Evolutionary conservation across 92 coral and sea anemone genomes (phyloP).

Genomic region (Porites lobata): DNA sequence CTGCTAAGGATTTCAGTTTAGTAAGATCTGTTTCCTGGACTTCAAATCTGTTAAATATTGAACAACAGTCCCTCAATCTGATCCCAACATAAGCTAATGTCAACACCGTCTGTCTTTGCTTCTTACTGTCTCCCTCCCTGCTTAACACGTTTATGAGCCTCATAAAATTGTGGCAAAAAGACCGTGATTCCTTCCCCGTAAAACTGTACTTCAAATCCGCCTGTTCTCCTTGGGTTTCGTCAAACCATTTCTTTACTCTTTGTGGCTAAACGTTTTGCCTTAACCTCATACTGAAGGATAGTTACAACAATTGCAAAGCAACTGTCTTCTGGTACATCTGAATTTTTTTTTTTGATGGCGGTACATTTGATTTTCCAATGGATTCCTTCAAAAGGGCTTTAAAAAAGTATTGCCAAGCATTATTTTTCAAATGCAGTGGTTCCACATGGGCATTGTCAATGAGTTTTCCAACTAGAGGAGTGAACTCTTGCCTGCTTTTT

Average conservation of each 20-base stretch:
- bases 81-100: constrained; percentile 33
- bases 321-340: constrained; percentile 68
- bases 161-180: constrained; percentile 40
- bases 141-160: constrained; percentile 7
- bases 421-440: constrained; percentile 63
- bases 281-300: constrained; percentile 42
- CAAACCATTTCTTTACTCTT: constrained; percentile 55
- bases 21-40: constrained; percentile 28
- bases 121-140: neutral
- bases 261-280: constrained; percentile 51
- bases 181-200: neutral
- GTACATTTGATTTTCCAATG: constrained; percentile 65
- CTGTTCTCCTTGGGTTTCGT: constrained; percentile 45
- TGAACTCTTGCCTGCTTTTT: constrained; percentile 65
- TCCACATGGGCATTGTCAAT: constrained; percentile 74
- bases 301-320: constrained; percentile 29
- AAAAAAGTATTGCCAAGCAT: constrained; percentile 78
- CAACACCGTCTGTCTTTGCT: constrained; percentile 14
- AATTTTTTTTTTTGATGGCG: constrained; percentile 32
- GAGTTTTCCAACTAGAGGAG: constrained; percentile 60
- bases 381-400: constrained; percentile 72
- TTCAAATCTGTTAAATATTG: constrained; percentile 12
- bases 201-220: no score
- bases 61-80: constrained; percentile 22
- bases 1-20: constrained; percentile 11